Base-by-base conservation (phyloP, 2,888 invertebrate genomes). In the Corythucha ciliata region DNA sequence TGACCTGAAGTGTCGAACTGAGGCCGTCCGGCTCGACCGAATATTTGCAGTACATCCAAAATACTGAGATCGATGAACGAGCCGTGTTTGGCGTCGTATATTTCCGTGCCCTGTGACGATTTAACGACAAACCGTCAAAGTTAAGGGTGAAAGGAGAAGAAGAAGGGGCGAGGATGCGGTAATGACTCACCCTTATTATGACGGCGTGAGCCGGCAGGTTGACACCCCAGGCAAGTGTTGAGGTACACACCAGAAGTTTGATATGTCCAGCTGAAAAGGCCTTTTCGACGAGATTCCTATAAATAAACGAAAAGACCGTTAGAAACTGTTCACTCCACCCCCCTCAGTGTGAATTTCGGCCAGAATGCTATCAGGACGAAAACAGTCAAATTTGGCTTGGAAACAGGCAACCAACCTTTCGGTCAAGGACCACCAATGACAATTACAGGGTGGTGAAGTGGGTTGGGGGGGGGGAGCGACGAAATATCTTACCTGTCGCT, bases 151-250 rank as follows among this genome's bases (percentile, higher is more conserved):
- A 47, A 29, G 10, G 12, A 29, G 12, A 29, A 29, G 12, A 29
- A 29, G n/a, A n/a, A n/a, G n/a, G n/a, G n/a, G n/a, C n/a, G n/a
- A n/a, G n/a, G n/a, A n/a, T n/a, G n/a, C 10, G 27, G 21, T 49
- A 14, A 29, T 34, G 36, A 42, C 70, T 68, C 70, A 88, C 90
- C 70, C 87, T 81, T 58, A 94, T 94, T 42, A 98, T 80, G 57
- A 98, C 97, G 25, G 92, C 96, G 68, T 97, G 96, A 0, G 98
- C 98, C 0, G 98, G 98, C 58, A 99, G 74, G 72, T 99, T 99
- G 4, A 99, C 97, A 61, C 98, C 98, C 98, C 98, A 99, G 22
- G 98, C 98, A 25, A 99, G 73, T 0, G 98, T 99, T 0, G 98
- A 89, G 0, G 98, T 99, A 67, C 97, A 97, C 7, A 93, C 87